A percentile compares a stretch with the other conserved stretches of the same genome.
Evolutionary conservation across 2,113 vertebrate species (phyloP).

Genomic region (Lampris incognitus): DNA sequence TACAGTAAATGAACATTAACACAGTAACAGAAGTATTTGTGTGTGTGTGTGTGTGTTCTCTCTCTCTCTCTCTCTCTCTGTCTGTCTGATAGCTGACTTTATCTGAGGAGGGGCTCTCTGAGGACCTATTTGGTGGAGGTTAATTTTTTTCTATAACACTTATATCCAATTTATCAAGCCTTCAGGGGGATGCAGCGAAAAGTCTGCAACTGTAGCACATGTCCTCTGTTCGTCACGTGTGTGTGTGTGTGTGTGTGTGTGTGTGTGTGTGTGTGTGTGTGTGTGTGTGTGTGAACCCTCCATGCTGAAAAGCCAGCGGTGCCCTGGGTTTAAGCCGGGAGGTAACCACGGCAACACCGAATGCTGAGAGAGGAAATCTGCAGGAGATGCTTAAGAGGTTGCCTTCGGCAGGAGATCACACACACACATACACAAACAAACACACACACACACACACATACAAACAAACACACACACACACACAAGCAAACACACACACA

Average conservation of each 20-base stretch:
- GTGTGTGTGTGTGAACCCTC: not conserved
- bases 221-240: slow-evolving; percentile 23
- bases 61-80: not conserved
- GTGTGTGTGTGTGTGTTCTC: too few relatives aligned
- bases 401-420: not conserved
- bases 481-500: too few relatives aligned
- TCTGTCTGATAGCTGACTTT: not conserved
- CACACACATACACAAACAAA: not conserved
- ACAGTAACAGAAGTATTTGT: too few relatives aligned
- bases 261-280: slow-evolving; percentile 9
- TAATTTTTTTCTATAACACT: slow-evolving; percentile 49
- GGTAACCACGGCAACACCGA: slow-evolving; percentile 67
- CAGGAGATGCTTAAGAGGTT: not conserved
- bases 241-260: slow-evolving; percentile 1
- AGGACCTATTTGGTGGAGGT: slow-evolving; percentile 29
- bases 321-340: slow-evolving; percentile 41
- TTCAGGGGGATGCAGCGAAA: slow-evolving; percentile 5
- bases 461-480: not conserved
- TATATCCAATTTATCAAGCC: slow-evolving; percentile 51
- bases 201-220: slow-evolving; percentile 34
- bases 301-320: not conserved
- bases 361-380: slow-evolving; percentile 37
- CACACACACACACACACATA: slow-evolving; percentile 9
- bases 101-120: not conserved
- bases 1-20: too few relatives aligned